Evolutionary conservation across 2,113 vertebrate genomes (phyloP).

Genomic region (Xenotilapia leptura): DNA sequence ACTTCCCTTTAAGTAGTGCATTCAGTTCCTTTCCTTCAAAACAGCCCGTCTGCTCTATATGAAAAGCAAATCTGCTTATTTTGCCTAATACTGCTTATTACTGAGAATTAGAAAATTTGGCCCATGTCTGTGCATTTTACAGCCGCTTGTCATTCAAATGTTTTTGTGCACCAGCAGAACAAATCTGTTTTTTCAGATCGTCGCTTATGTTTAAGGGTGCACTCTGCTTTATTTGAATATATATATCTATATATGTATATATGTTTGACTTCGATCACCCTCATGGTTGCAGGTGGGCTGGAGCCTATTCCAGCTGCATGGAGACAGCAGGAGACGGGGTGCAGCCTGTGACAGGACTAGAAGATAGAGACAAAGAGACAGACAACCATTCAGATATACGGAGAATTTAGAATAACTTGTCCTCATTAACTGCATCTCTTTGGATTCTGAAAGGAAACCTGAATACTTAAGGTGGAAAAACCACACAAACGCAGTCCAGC

Average conservation of each 20-base stretch:
- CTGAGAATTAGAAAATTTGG: neutral
- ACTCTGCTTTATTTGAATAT: neutral
- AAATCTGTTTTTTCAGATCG: neutral
- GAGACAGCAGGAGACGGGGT: neutral
- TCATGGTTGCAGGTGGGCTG: neutral
- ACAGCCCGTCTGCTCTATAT: slow-evolving; percentile 4
- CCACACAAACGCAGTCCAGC: neutral
- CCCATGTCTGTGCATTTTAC: neutral
- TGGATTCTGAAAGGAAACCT: neutral
- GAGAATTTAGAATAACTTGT: neutral
- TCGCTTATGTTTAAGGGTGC: neutral
- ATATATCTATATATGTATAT: neutral
- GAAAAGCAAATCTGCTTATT: slow-evolving; percentile 24
- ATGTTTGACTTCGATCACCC: neutral
- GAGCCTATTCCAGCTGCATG: neutral
- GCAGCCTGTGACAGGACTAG: neutral
- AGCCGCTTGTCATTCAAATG: neutral
- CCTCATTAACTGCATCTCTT: neutral
- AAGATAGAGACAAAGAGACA: neutral
- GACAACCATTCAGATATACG: neutral
- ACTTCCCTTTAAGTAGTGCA: neutral
- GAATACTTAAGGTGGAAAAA: neutral
- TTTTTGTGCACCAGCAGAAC: neutral
- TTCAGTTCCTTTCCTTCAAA: neutral
- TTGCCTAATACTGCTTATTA: neutral